A percentile compares a stretch with the other conserved stretches of the same genome.
These are phyloP conservation scores for Halesus radiatus DNA, from an alignment of 1,140 invertebrate genomes.

Conservation along the genomic window DNA sequence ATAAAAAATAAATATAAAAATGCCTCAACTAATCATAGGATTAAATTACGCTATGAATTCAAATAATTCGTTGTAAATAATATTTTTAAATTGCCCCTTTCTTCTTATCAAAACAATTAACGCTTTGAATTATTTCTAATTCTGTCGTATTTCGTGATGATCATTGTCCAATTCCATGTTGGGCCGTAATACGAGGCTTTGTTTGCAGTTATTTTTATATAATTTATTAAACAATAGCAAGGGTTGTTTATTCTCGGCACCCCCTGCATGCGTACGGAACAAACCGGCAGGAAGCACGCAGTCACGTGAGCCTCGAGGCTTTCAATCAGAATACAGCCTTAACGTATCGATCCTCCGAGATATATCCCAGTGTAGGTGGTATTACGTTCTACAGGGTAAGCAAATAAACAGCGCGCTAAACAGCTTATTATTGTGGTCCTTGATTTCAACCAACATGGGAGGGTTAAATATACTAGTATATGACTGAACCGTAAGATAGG, in stretches of 20 bases:
- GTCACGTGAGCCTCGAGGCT: constrained; percentile 40
- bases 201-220: neutral
- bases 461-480: too few species aligned
- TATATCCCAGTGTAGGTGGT: constrained; percentile 10
- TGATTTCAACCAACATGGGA: too few species aligned
- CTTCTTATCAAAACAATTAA: too few species aligned
- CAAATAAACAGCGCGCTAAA: too few species aligned
- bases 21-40: too few species aligned
- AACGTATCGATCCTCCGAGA: constrained; percentile 31
- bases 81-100: too few species aligned
- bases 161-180: neutral
- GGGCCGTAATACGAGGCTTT: neutral
- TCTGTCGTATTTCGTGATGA: neutral
- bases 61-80: too few species aligned
- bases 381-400: constrained; percentile 28
- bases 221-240: neutral
- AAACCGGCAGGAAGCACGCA: neutral
- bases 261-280: constrained; percentile 13
- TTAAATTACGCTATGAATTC: too few species aligned
- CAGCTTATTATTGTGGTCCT: too few species aligned
- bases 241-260: neutral
- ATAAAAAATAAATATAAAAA: too few species aligned
- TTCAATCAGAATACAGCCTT: constrained; percentile 44
- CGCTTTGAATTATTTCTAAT: too few species aligned
- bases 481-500: too few species aligned